Evolutionary conservation across 2,113 vertebrate species (phyloP), one percentile per base, ranked within the genome.

Genomic region (Orientallactaga bullata): DNA sequence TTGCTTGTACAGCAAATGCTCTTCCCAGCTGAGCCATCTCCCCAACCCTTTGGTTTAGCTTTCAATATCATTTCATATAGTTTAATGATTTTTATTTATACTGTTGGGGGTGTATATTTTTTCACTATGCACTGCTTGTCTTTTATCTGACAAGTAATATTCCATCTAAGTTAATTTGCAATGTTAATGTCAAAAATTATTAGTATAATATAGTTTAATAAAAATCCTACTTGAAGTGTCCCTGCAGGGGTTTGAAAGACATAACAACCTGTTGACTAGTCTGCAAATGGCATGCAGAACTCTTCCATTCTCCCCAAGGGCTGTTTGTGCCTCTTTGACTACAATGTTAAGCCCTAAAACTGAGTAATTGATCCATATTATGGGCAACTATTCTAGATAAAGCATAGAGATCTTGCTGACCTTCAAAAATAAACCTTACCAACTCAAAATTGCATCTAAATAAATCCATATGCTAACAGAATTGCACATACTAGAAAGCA

Each of bases 381-480:
- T 18, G 8, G 28, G 5, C 35, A 89, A 51, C 39, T 55, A 55
- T 55, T 55, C 55, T 55, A 55, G 55, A 77, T 60, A 69, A 71
- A 37, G 17, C 68, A 60, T 4, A 73, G 20, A 21, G 39, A 81
- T 90, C 85, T 51, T 20, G 13, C 18, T 83, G 60, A 7, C 32
- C 58, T 78, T 89, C 92, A 66, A 84, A 94, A 93, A 83, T 78
- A 93, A 47, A 79, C 55, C 55, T 88, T 85, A 65, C 47, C 12
- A 78, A 32, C 81, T 88, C 61, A 77, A 79, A 88, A 79, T 21
- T 80, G 0, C 42, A 76, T 89, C 30, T 95, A 78, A 81, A 93
- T 82, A 82, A 88, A 32, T 47, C 55, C 28, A 81, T 37, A 82
- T 61, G 72, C 32, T 69, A 74, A 66, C 11, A 91, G 58, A 94